Evolutionary conservation across 35 echinoderm and acorn worm species (phyloP).

Genomic region (Diadema setosum): DNA sequence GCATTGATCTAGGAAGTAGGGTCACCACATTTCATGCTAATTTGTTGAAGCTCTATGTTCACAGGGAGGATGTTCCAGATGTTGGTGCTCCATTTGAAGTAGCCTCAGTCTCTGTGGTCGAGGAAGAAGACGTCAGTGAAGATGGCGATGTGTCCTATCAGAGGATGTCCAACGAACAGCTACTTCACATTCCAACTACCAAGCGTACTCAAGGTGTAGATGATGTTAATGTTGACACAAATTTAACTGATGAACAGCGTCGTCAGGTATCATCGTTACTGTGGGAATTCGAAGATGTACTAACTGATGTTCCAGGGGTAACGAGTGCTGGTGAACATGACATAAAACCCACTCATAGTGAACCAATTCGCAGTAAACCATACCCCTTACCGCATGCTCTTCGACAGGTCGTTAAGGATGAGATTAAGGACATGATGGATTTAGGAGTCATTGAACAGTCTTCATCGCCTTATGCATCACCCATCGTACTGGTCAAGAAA

Average conservation of each 20-base stretch:
- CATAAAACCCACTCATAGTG: not conserved
- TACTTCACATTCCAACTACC: not conserved
- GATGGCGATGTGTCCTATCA: not conserved
- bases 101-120: not conserved
- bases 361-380: conserved; percentile 20
- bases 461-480: conserved; percentile 22
- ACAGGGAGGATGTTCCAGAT: not conserved
- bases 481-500: conserved; percentile 9
- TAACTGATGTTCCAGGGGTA: conserved; percentile 37
- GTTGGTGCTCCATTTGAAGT: not conserved
- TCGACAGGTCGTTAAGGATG: not conserved
- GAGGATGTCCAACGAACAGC: not conserved
- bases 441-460: not conserved
- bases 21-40: conserved; percentile 60
- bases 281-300: not conserved
- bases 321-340: conserved; percentile 43
- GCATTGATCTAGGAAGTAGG: conserved; percentile 11
- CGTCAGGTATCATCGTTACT: not conserved
- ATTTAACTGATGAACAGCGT: not conserved
- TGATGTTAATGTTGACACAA: not conserved
- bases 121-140: not conserved
- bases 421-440: not conserved
- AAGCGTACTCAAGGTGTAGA: not conserved
- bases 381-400: conserved; percentile 33
- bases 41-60: conserved; percentile 52